Evolutionary conservation across 2,113 vertebrate genomes (phyloP).

Genomic region (Dinomys branickii): DNA sequence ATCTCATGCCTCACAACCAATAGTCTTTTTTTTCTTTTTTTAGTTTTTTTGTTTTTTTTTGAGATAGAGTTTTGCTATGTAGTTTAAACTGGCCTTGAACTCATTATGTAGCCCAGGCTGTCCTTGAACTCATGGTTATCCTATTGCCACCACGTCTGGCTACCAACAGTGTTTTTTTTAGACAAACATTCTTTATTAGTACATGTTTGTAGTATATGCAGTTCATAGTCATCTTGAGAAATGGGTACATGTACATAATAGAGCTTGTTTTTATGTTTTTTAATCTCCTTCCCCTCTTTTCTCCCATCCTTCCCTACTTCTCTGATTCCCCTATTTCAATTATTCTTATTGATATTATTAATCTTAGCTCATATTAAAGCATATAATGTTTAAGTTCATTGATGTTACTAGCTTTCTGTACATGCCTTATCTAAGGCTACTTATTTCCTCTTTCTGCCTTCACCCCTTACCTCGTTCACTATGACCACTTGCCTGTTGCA

Average conservation of each 20-base stretch:
- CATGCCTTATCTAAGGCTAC: not conserved
- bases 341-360: not conserved
- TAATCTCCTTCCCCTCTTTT: not conserved
- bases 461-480: not conserved
- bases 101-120: no score
- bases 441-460: not conserved
- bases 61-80: no score
- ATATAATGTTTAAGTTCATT: not conserved
- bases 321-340: not conserved
- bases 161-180: not conserved
- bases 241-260: not conserved
- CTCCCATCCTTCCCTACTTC: not conserved
- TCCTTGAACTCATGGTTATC: no score
- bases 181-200: not conserved
- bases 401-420: not conserved
- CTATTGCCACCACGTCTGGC: no score
- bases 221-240: not conserved
- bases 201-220: not conserved
- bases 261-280: not conserved
- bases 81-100: no score
- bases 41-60: no score
- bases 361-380: not conserved
- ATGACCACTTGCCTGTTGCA: not conserved
- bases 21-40: no score
- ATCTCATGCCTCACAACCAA: not conserved